phyloP scores from a whole-genome alignment of 2,888 invertebrate genomes.

The Mythimna loreyi region DNA sequence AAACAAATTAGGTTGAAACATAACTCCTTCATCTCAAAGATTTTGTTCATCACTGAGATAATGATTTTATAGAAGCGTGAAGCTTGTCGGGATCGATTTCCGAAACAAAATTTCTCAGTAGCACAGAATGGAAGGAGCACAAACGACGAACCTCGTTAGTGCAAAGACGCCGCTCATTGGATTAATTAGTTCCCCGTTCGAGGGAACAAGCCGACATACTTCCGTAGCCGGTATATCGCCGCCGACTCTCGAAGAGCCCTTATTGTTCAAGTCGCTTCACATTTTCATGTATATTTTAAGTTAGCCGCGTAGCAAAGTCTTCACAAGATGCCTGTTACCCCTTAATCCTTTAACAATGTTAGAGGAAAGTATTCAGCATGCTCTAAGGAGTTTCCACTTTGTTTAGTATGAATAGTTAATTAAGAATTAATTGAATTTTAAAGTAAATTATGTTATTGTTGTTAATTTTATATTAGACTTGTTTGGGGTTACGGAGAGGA shows the following conservation, averaged over 20 bases:
- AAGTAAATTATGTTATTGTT: slow-evolving; percentile 67
- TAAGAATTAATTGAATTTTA: slow-evolving; percentile 78
- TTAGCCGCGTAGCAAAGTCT: slow-evolving; percentile 72
- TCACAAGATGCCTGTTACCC: slow-evolving; percentile 74
- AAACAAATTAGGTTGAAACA: slow-evolving; percentile 53
- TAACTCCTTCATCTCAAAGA: slow-evolving; percentile 48
- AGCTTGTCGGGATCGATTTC: slow-evolving; percentile 76
- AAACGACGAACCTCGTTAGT: slow-evolving; percentile 87
- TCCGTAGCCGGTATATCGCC: slow-evolving; percentile 71
- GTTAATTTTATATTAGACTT: slow-evolving; percentile 60
- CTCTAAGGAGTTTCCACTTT: slow-evolving; percentile 74
- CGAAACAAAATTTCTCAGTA: slow-evolving; percentile 81
- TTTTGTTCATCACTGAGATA: slow-evolving; percentile 52
- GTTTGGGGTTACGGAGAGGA: slow-evolving; percentile 42
- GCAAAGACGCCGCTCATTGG: slow-evolving; percentile 87
- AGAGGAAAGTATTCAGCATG: slow-evolving; percentile 79
- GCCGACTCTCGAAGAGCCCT: slow-evolving; percentile 72
- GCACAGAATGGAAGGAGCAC: slow-evolving; percentile 75
- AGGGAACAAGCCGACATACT: slow-evolving; percentile 81
- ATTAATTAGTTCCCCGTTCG: slow-evolving; percentile 87
- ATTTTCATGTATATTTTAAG: slow-evolving; percentile 83
- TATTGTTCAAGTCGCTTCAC: slow-evolving; percentile 78
- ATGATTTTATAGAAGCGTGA: slow-evolving; percentile 62
- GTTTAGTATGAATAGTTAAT: slow-evolving; percentile 81
- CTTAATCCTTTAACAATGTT: slow-evolving; percentile 83